Evolutionary conservation across 2,888 invertebrate genomes (phyloP).

Genomic region (Colletes collaris): DNA sequence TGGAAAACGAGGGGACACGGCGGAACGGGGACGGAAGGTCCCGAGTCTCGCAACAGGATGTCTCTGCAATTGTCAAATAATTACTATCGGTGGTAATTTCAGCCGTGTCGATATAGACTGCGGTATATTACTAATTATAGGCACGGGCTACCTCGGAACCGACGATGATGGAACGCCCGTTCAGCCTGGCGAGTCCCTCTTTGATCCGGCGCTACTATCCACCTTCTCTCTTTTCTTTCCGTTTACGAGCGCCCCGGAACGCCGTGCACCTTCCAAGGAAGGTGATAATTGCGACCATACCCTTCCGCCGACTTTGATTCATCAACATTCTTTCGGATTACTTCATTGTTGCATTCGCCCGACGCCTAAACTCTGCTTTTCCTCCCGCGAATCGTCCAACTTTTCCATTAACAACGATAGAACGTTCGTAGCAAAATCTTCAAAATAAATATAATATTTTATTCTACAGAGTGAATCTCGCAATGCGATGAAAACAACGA

Average conservation of each 20-base stretch:
- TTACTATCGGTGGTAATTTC: constrained; percentile 77
- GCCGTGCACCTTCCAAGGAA: constrained; percentile 13
- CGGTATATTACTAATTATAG: constrained; percentile 76
- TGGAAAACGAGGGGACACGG: constrained; percentile 51
- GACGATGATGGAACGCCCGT: constrained; percentile 64
- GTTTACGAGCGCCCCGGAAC: constrained; percentile 31
- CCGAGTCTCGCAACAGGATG: constrained; percentile 73
- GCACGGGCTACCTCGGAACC: constrained; percentile 58
- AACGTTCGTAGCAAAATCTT: no score
- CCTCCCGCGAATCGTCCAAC: no score
- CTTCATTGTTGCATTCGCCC: neutral
- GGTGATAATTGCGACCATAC: constrained; percentile 60
- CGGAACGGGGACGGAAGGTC: constrained; percentile 56
- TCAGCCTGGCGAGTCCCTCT: constrained; percentile 42
- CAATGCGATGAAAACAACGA: no score
- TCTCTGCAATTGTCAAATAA: constrained; percentile 78
- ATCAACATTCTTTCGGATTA: neutral
- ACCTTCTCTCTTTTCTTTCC: constrained; percentile 32
- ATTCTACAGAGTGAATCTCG: no score
- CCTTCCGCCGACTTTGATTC: neutral
- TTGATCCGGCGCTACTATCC: constrained; percentile 59
- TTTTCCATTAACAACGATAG: no score
- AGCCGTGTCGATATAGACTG: constrained; percentile 74
- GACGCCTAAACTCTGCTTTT: no score
- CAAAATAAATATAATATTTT: no score